These are phyloP conservation scores for Ceratosolen solmsi DNA, from an alignment of 1,140 invertebrate genomes.

Conservation along the genomic window DNA sequence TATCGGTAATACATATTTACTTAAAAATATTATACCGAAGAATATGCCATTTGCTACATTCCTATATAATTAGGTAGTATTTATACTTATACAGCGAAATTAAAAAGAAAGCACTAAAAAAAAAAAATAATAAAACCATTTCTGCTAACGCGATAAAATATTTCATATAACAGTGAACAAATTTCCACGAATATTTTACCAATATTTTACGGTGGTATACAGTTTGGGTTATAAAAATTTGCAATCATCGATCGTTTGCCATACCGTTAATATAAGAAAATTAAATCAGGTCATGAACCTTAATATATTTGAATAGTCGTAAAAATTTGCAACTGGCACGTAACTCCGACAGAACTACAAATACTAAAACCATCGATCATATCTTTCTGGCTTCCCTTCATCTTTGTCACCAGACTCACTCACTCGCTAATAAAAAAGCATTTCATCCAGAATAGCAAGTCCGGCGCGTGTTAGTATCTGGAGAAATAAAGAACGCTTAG, in stretches of 20 bases:
- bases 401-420: not conserved
- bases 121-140: not conserved
- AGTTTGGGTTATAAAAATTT: constrained; percentile 36
- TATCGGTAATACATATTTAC: not conserved
- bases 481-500: not conserved
- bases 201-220: not conserved
- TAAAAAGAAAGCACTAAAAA: too few species aligned
- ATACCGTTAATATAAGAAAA: constrained; percentile 40
- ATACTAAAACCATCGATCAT: not conserved
- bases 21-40: too few species aligned
- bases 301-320: constrained; percentile 18
- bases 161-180: constrained; percentile 5
- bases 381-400: not conserved
- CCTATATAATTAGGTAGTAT: too few species aligned
- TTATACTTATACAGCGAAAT: too few species aligned
- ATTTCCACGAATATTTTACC: not conserved
- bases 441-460: not conserved
- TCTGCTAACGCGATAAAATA: not conserved
- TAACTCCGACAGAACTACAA: not conserved
- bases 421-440: not conserved
- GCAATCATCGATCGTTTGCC: constrained; percentile 34
- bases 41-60: too few species aligned
- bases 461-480: not conserved
- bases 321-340: constrained; percentile 21
- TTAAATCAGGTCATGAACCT: constrained; percentile 38